Conservation (phyloP, 2,797 vertebrate species). For the Malacoraja senta region DNA sequence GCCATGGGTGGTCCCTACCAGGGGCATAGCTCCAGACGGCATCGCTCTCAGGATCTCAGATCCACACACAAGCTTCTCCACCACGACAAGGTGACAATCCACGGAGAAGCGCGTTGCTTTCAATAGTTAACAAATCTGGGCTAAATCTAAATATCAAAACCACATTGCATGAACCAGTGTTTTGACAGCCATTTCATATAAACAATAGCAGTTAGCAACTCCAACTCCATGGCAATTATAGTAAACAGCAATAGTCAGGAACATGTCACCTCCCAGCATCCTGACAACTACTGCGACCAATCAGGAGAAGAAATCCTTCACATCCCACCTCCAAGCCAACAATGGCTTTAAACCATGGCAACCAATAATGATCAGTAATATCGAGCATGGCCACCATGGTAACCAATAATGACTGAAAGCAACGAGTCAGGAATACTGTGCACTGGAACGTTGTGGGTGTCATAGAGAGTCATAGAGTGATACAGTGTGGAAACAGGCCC, state of each 20-base stretch:
- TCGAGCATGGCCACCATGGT: background rate
- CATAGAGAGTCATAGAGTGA: too few species aligned
- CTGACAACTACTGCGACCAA: too few species aligned
- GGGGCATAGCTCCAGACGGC: too few species aligned
- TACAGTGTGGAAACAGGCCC: too few species aligned
- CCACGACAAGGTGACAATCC: too few species aligned
- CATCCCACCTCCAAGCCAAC: background rate
- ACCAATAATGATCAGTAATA: background rate
- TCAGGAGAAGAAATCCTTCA: too few species aligned
- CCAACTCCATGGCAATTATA: background rate
- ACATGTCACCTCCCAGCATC: too few species aligned
- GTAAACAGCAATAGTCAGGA: background rate
- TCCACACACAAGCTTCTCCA: too few species aligned
- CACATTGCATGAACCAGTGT: background rate
- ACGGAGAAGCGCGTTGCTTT: too few species aligned
- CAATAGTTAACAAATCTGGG: background rate
- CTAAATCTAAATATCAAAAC: conserved; percentile 1
- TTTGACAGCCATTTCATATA: background rate
- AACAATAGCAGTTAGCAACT: background rate
- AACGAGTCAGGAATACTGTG: background rate
- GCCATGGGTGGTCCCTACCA: too few species aligned
- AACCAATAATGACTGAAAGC: background rate
- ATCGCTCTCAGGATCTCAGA: too few species aligned
- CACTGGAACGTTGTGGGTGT: background rate
- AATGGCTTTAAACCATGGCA: background rate